Base-by-base conservation (phyloP, 2,888 invertebrate species). In the Nemotelus nigrinus region DNA sequence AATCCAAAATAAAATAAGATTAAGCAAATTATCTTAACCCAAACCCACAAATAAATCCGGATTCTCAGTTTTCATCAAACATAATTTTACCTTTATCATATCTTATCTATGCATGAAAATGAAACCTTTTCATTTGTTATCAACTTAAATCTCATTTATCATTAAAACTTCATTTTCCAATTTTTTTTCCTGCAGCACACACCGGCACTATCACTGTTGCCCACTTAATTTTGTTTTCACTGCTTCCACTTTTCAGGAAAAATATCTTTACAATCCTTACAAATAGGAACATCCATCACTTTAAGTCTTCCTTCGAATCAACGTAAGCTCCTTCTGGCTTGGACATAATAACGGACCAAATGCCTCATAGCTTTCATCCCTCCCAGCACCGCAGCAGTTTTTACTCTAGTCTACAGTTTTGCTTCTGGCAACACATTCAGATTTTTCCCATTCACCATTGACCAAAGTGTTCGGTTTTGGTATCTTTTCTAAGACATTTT, bases 221-320 rank as follows among this genome's bases (percentile, higher is more conserved):
- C 25, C 25, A 25, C 25, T 25, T 25, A 25, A 25, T 25, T 43
- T 44, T 58, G 8, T 65, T 68, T 68, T 48, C 48, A 68, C n/a
- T 25, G 65, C 25, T 25, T 25, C 25, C 25, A 25, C 25, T 25
- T 25, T 25, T 25, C 25, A 25, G 25, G 25, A 25, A 25, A 25
- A 25, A 25, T 25, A 25, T 25, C 44, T 43, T 5, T n/a, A 48
- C 47, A 67, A 47, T 67, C 55, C 50, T 48, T 43, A 74, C 60
- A 74, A 74, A 74, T 63, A 63, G 48, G 57, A 48, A 60, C 60
- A 74, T 74, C 63, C 63, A 74, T 74, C 74, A 74, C 63, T 74
- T 74, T 48, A 10, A 50, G 47, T 47, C 50, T 8, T 5, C n/a
- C 41, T 48, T 48, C 50, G 39, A 25, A 10, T 47, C 10, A 3